These are phyloP conservation scores for Muschampia staudingeri DNA, from an alignment of 2,888 invertebrate species.

Conservation along the genomic window DNA sequence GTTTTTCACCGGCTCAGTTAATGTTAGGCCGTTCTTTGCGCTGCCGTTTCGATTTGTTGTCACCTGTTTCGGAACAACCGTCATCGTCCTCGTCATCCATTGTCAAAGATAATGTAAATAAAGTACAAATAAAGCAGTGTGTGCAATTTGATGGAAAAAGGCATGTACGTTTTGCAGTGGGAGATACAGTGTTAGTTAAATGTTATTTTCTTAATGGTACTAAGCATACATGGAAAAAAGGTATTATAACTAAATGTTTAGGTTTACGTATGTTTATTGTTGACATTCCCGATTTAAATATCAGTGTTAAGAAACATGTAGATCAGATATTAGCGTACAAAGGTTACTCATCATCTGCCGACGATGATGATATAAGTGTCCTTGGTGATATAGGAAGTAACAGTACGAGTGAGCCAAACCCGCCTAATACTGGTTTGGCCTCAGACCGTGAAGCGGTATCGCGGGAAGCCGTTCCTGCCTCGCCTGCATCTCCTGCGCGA, in stretches of 20 bases:
- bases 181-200: slow-evolving; percentile 1
- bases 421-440: neutral
- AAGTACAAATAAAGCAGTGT: slow-evolving; percentile 1
- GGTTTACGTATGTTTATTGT: neutral
- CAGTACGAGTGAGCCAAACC: neutral
- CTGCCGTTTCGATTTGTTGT: slow-evolving; percentile 1
- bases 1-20: slow-evolving; percentile 6
- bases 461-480: neutral
- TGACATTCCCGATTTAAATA: neutral
- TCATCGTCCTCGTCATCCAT: neutral
- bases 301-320: neutral
- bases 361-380: neutral
- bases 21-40: slow-evolving; percentile 16
- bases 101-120: slow-evolving; percentile 1
- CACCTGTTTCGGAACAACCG: neutral
- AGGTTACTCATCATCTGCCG: neutral
- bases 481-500: slow-evolving; percentile 3
- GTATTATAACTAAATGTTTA: neutral
- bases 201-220: neutral
- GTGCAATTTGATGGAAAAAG: neutral
- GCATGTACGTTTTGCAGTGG: neutral
- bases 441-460: neutral
- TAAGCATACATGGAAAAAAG: neutral
- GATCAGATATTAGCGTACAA: slow-evolving; percentile 8
- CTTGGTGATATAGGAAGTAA: neutral